phyloP scores from a whole-genome alignment of 2,888 invertebrate species.

The Ophion costatus region DNA sequence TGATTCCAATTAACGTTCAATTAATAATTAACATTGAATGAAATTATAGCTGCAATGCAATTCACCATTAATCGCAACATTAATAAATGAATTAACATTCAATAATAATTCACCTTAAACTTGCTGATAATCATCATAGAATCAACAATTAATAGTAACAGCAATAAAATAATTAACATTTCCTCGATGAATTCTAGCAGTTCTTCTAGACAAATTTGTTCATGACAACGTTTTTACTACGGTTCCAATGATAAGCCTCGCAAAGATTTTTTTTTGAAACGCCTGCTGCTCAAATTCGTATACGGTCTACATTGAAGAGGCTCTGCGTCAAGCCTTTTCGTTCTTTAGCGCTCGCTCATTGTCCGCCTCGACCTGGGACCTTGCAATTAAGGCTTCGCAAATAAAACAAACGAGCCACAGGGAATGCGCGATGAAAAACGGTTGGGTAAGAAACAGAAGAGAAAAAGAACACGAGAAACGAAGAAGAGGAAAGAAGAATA shows the following conservation, averaged over 20 bases:
- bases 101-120: too few relatives aligned
- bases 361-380: conserved; percentile 28
- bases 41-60: too few relatives aligned
- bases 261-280: neutral
- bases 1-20: too few relatives aligned
- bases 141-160: too few relatives aligned
- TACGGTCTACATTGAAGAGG: neutral
- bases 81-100: too few relatives aligned
- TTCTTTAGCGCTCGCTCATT: conserved; percentile 32
- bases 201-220: too few relatives aligned
- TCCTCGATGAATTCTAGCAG: neutral
- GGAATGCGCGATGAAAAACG: conserved; percentile 19
- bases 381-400: conserved; percentile 50
- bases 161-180: neutral
- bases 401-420: conserved; percentile 52
- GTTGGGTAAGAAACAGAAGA: neutral
- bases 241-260: neutral
- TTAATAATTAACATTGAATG: too few relatives aligned
- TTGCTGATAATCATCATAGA: too few relatives aligned
- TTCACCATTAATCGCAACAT: too few relatives aligned
- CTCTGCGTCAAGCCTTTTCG: neutral
- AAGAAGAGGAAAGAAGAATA: conserved; percentile 2
- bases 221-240: too few relatives aligned
- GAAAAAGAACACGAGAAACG: neutral
- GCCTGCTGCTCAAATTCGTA: too few relatives aligned